These are phyloP conservation scores for Poecilia latipinna DNA, from an alignment of 2,113 vertebrate species.

Conservation along the genomic window DNA sequence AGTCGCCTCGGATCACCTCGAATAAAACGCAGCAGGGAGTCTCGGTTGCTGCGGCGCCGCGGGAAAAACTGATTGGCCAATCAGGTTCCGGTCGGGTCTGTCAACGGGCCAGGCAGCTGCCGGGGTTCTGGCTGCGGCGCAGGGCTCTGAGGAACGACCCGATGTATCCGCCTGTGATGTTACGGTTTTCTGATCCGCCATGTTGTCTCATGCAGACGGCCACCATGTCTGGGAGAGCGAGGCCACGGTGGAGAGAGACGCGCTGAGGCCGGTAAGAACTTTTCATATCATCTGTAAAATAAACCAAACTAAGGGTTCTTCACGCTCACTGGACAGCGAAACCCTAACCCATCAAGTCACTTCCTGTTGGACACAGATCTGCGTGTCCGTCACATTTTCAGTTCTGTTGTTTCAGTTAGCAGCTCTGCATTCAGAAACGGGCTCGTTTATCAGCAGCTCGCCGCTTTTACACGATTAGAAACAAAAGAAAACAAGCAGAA, in stretches of 20 bases:
- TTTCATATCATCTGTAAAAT: too few species aligned
- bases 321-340: too few species aligned
- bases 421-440: too few species aligned
- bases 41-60: background rate
- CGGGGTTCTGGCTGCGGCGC: slow-evolving; percentile 56
- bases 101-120: slow-evolving; percentile 60
- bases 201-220: slow-evolving; percentile 83
- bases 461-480: too few species aligned
- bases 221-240: slow-evolving; percentile 98
- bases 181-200: slow-evolving; percentile 19
- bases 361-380: too few species aligned
- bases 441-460: too few species aligned
- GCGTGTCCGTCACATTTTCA: too few species aligned
- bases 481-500: too few species aligned
- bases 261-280: slow-evolving; percentile 89
- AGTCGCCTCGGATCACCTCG: background rate
- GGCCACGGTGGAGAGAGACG: slow-evolving; percentile 91
- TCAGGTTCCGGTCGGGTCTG: slow-evolving; percentile 51
- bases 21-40: too few species aligned
- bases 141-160: background rate
- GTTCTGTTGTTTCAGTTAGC: too few species aligned
- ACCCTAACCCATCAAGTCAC: too few species aligned
- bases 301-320: too few species aligned
- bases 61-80: background rate
- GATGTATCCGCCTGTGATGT: slow-evolving; percentile 55